Base-by-base conservation (phyloP, 2,113 vertebrate species). In the Tachuris rubrigastra region DNA sequence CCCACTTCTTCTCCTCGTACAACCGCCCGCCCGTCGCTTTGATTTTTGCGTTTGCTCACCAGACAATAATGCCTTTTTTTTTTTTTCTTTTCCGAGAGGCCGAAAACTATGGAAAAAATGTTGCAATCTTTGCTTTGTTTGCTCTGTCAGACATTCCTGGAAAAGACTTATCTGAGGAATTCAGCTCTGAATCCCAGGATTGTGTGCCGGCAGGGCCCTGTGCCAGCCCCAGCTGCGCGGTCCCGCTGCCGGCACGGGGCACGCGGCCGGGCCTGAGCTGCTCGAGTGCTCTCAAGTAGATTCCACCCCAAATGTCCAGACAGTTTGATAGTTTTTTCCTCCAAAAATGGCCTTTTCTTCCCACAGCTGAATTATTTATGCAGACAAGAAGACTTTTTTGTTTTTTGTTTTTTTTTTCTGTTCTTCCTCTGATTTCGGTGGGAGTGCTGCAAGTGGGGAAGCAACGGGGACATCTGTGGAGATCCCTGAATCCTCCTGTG, bases 141-240 rank as follows among this genome's bases (percentile, higher is more conserved):
- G 89, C 37, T 0, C 92, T 91, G 94, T 96, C 87, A 94, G 95
- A 71, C 96, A 94, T 97, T 97, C 95, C 93, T 93, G 90, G 86
- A 96, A 67, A 72, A 84, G 94, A 37, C 87, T 96, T 97, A 97
- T 97, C 97, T 97, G 5, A 96, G 47, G 95, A 96, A 97, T 97
- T 73, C 86, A 14, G 85, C 68, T 60, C 85, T 77, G 88, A 89
- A 53, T 78, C 74, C 82, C 85, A 47, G 93, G 80, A 20, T n/a
- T 39, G 96, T 89, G 93, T 23, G 84, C 76, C 50, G n/a, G 85
- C 84, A 73, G 39, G 78, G 83, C 90, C 5, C 3, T 0, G 3
- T 7, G 71, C 93, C 95, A 96, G 69, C 82, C 73, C 72, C 52
- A 9, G 65, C 80, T 80, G 66, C 6, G 55, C 8, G 2, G 30